Percentiles rank a stretch among this genome's conserved stretches.
Conservation (phyloP, 2,113 vertebrate species). For the Piaya cayana region DNA sequence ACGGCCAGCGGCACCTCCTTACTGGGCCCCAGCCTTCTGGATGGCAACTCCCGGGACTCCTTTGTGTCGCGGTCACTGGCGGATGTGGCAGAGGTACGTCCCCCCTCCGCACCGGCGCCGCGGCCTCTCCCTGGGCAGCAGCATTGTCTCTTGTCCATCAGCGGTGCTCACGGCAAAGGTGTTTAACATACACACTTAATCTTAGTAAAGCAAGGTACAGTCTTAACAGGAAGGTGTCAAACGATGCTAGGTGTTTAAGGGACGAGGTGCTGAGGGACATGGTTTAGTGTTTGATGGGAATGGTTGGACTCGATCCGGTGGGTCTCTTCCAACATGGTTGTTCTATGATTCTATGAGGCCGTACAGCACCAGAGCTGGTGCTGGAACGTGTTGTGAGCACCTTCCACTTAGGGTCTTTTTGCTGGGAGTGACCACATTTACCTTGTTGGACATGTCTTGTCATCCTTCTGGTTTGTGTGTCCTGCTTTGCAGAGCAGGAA, state of each 20-base stretch:
- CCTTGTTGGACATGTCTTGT: background rate
- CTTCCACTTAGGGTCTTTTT: background rate
- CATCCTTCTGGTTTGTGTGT: background rate
- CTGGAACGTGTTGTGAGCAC: background rate
- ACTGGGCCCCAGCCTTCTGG: conserved; percentile 91
- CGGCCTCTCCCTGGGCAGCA: background rate
- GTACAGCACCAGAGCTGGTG: background rate
- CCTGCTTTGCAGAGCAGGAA: background rate
- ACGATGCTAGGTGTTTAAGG: too few species aligned
- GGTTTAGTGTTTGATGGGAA: too few species aligned
- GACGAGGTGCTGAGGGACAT: too few species aligned
- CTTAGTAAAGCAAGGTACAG: background rate
- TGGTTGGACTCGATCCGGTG: too few species aligned
- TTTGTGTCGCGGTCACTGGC: conserved; percentile 92
- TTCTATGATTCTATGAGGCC: too few species aligned
- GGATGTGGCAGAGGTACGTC: conserved; percentile 89
- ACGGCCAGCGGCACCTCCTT: conserved; percentile 88
- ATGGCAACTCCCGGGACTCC: conserved; percentile 95
- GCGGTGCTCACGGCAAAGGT: background rate
- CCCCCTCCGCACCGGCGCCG: background rate
- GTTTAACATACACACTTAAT: background rate
- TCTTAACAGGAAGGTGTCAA: background rate
- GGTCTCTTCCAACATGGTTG: too few species aligned
- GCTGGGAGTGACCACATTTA: background rate
- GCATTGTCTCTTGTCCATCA: background rate